A percentile compares a stretch with the other conserved stretches of the same genome.
Evolutionary conservation across 1,140 invertebrate species (phyloP).

Genomic region (Glomeris maerens): DNA sequence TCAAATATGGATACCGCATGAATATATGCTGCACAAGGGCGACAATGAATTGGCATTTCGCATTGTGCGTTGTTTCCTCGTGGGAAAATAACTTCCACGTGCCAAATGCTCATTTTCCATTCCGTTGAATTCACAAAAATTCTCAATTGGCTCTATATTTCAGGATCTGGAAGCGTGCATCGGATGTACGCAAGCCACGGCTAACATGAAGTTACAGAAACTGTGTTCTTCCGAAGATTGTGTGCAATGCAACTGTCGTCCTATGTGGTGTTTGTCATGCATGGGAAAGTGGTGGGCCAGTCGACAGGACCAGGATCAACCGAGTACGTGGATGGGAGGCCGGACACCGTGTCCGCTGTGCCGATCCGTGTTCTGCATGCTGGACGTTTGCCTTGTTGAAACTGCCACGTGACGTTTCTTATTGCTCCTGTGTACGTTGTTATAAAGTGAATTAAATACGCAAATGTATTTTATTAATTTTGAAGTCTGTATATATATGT

Average conservation of each 20-base stretch:
- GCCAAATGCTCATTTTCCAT: too few relatives aligned
- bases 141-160: neutral
- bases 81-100: too few relatives aligned
- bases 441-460: too few relatives aligned
- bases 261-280: slow-evolving; percentile 78
- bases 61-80: too few relatives aligned
- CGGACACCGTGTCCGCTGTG: slow-evolving; percentile 81
- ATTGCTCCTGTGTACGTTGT: too few relatives aligned
- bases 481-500: too few relatives aligned
- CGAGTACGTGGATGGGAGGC: slow-evolving; percentile 64
- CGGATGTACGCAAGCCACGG: slow-evolving; percentile 63
- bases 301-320: slow-evolving; percentile 54
- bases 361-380: slow-evolving; percentile 64
- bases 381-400: slow-evolving; percentile 50
- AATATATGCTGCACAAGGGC: too few relatives aligned
- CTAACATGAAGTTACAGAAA: slow-evolving; percentile 67
- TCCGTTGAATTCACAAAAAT: too few relatives aligned
- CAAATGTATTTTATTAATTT: too few relatives aligned
- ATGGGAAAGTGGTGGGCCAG: slow-evolving; percentile 74
- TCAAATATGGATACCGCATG: too few relatives aligned
- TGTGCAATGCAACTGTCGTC: slow-evolving; percentile 51
- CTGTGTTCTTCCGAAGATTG: slow-evolving; percentile 44
- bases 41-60: too few relatives aligned
- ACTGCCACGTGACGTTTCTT: too few relatives aligned
- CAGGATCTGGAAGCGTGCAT: slow-evolving; percentile 68